A percentile compares a stretch with the other conserved stretches of the same genome.
These are phyloP conservation scores for Hyperoodon ampullatus DNA, from an alignment of 2,113 vertebrate genomes.

Conservation along the genomic window DNA sequence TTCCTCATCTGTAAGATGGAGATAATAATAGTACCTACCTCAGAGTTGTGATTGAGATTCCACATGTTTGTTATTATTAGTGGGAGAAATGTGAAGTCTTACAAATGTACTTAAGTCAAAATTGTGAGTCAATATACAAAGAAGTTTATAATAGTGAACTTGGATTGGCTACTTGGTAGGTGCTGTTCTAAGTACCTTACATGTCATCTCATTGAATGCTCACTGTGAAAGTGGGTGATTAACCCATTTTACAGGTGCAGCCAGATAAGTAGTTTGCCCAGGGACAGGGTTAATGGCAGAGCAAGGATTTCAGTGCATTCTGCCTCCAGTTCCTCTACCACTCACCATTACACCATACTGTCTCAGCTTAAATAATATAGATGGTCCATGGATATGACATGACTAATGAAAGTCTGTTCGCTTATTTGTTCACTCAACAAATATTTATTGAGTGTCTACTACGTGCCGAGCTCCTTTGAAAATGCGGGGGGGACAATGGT, in stretches of 20 bases:
- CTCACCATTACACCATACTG: not conserved
- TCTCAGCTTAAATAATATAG: not conserved
- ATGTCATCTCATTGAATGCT: not conserved
- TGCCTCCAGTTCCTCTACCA: not conserved
- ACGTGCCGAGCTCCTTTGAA: not conserved
- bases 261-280: not conserved
- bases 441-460: slow-evolving; percentile 14
- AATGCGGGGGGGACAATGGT: not conserved
- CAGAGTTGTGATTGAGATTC: not conserved
- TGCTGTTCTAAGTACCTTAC: not conserved
- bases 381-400: not conserved
- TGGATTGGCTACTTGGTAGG: not conserved
- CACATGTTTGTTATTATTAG: not conserved
- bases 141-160: not conserved
- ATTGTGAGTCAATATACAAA: not conserved
- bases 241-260: not conserved
- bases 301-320: not conserved
- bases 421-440: not conserved
- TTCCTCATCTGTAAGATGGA: not conserved
- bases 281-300: not conserved
- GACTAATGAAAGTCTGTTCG: not conserved
- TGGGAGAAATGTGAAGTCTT: not conserved
- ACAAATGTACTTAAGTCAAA: not conserved
- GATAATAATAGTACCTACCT: not conserved
- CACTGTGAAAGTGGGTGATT: not conserved